phyloP scores from a whole-genome alignment of 2,113 vertebrate species.

The Procavia capensis region DNA sequence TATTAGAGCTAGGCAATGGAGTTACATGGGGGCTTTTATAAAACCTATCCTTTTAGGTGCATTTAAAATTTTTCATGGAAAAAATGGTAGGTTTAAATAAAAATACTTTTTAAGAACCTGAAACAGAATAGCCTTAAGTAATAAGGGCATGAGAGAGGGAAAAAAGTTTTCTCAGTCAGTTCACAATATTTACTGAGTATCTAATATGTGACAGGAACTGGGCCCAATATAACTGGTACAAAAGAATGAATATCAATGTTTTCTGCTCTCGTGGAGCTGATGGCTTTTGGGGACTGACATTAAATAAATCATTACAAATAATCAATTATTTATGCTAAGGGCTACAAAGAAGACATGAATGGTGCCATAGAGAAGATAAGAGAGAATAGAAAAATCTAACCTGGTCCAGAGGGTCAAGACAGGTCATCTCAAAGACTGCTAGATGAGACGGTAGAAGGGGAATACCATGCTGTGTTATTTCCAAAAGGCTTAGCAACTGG shows the following conservation, averaged over 20 bases:
- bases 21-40: neutral
- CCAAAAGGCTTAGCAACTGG: neutral
- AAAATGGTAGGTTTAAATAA: slow-evolving; percentile 29
- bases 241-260: neutral
- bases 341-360: neutral
- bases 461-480: neutral
- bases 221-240: neutral
- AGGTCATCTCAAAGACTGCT: neutral
- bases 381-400: neutral
- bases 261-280: neutral
- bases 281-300: neutral
- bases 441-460: neutral
- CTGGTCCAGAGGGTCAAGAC: neutral
- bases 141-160: neutral
- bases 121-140: neutral
- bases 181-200: neutral
- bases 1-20: slow-evolving; percentile 7
- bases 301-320: slow-evolving; percentile 5
- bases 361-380: neutral
- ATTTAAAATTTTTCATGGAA: slow-evolving; percentile 10
- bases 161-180: neutral
- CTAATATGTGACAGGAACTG: neutral
- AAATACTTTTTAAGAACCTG: slow-evolving; percentile 1
- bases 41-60: neutral
- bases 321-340: neutral